Evolutionary conservation across 2,888 invertebrate genomes (phyloP), one percentile per base, ranked within the genome.

Genomic region (Dorcus parallelipipedus): DNA sequence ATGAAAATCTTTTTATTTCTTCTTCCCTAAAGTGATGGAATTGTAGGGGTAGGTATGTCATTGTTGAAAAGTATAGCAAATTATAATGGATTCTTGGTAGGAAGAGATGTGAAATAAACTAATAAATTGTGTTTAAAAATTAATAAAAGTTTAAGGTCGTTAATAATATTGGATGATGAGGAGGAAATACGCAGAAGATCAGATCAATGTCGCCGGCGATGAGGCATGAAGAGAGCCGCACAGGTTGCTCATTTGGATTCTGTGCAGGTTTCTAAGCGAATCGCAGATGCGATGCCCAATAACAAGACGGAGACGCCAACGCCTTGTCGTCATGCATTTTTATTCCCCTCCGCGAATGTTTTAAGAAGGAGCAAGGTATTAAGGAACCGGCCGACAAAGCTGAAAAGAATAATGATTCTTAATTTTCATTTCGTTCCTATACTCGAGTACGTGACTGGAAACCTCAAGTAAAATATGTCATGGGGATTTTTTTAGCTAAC

Each of bases 331-430:
- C 76, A 72, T 76, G 77, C 77, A 76, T 78, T 77, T 76, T 77
- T 76, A 77, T 78, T 73, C 74, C 73, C 73, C 71, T 70, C 67
- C 67, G 67, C 62, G 63, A 52, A 9, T 17, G 41, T 52, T 41
- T 40, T 48, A 49, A 40, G 55, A 50, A 40, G 33, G 38, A 49
- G 73, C 71, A 74, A 76, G 76, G 76, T 76, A 77, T 77, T 76
- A 76, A 75, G 75, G 73, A 73, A 71, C 75, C 71, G 74, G 73
- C 73, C 76, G 76, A 75, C 76, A 76, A 76, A 77, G 78, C 78
- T 78, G 78, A 74, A 78, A 78, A 78, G 78, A 78, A 78, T 78
- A 78, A 78, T 78, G 78, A 78, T 78, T 78, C 77, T 78, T 78
- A 78, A 78, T 78, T 78, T 78, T 78, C 78, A 78, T 78, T 77